Base-by-base conservation (phyloP, 2,888 invertebrate species). In the Synergus umbraculus region DNA sequence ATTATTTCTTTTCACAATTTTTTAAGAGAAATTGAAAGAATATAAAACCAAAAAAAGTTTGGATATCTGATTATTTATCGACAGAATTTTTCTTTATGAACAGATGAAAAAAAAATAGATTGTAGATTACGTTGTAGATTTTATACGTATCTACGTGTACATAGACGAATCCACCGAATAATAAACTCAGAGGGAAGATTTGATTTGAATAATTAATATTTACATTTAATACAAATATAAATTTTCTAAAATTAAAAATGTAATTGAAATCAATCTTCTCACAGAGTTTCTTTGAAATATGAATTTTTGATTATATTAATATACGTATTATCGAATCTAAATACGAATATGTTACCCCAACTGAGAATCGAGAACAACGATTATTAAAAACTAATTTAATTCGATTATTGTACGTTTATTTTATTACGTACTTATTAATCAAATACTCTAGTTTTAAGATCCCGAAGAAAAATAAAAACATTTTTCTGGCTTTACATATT, bases 71-170 rank as follows among this genome's bases (percentile, higher is more conserved):
- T 15, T 41, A 65, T 65, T 41, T 37, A 13, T 22, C 7, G 65
- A 65, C 13, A 46, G 5, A 29, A 46, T 73, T 54, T 73, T 58
- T 41, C 37, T 37, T 8, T 15, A 0, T 13, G 7, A 46, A 46
- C 15, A 15, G 29, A 69, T 49, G 49, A 49, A 49, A 54, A 73
- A 73, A 15, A 12, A 15, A 29, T 41, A 73, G n/a, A 73, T 73
- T 73, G 54, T 73, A 49, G 66, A 66, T 66, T 43, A 43, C 66
- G 66, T 65, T 65, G 65, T 66, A 66, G 73, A 41, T 73, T 73
- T 73, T 73, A 58, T 73, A 73, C 54, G 69, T 54, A 54, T 73
- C 69, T 73, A 73, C 15, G 13, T 73, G 73, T 73, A 73, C 49
- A 73, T 73, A 73, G 37, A 41, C 37, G 54, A 73, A 67, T 66